phyloP scores from a whole-genome alignment of 2,797 vertebrate species.

The Brachymystax lenok region DNA sequence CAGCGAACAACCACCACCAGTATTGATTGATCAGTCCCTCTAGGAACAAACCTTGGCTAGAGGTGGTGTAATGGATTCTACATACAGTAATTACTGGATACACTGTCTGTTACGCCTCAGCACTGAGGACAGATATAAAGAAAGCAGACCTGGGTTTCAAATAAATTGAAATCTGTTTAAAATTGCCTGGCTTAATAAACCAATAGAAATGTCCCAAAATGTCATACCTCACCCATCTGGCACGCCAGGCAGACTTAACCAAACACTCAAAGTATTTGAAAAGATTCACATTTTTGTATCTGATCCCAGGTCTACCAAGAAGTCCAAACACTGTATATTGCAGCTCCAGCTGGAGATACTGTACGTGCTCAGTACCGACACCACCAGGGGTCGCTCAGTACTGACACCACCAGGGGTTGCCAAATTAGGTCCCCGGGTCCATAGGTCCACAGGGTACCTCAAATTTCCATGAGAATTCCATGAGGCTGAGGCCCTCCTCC shows the following conservation, averaged over 20 bases:
- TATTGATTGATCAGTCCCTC: conserved; percentile 15
- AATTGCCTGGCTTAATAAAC: background rate
- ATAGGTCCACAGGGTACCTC: background rate
- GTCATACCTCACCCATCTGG: background rate
- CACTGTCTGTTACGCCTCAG: conserved; percentile 37
- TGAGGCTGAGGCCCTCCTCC: conserved; percentile 23
- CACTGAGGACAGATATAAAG: conserved; percentile 27
- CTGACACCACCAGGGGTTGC: background rate
- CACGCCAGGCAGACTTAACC: background rate
- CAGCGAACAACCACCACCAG: background rate
- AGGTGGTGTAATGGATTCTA: conserved; percentile 24
- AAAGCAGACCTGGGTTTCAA: background rate
- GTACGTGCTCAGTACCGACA: conserved; percentile 1
- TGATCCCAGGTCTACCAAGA: background rate
- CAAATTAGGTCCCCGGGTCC: too few relatives aligned
- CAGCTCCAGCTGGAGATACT: conserved; percentile 42
- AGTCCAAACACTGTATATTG: conserved; percentile 21
- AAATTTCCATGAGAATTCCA: conserved; percentile 16
- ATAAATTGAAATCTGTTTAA: background rate
- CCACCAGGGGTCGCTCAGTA: conserved; percentile 6
- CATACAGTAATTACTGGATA: conserved; percentile 11
- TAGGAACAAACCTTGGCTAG: conserved; percentile 24
- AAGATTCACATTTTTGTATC: background rate
- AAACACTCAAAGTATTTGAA: background rate
- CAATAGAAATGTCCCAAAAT: background rate